Percentiles rank a stretch among this genome's conserved stretches.
Conservation (phyloP, 2,888 invertebrate species). For the Eristalis arbustorum region DNA sequence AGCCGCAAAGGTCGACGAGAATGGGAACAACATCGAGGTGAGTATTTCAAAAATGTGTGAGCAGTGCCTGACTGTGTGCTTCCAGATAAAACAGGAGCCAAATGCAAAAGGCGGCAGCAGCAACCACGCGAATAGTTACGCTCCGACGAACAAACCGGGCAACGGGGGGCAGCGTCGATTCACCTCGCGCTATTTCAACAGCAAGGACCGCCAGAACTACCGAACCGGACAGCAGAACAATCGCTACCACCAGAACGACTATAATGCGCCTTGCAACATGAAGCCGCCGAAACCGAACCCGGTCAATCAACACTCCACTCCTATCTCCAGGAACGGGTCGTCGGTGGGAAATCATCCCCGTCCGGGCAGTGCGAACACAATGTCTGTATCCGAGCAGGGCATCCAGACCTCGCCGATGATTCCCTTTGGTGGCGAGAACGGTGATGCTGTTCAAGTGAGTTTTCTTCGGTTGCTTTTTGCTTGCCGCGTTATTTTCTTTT, state of each 20-base stretch:
- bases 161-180: slow-evolving; percentile 71
- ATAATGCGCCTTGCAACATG: slow-evolving; percentile 7
- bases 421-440: slow-evolving; percentile 44
- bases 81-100: slow-evolving; percentile 68
- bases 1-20: slow-evolving; percentile 71
- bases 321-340: slow-evolving; percentile 40
- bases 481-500: background rate
- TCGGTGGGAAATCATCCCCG: slow-evolving; percentile 12
- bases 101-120: slow-evolving; percentile 69
- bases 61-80: background rate
- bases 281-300: slow-evolving; percentile 36
- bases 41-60: background rate
- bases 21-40: slow-evolving; percentile 66
- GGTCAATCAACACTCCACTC: slow-evolving; percentile 29
- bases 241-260: slow-evolving; percentile 63
- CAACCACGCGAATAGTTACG: slow-evolving; percentile 14
- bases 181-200: slow-evolving; percentile 74
- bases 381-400: slow-evolving; percentile 49
- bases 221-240: slow-evolving; percentile 56
- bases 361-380: slow-evolving; percentile 30
- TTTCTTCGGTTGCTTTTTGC: too few relatives aligned
- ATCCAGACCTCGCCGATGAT: slow-evolving; percentile 72
- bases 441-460: slow-evolving; percentile 51
- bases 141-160: slow-evolving; percentile 31
- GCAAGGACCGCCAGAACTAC: slow-evolving; percentile 72